Percentiles rank a stretch among this genome's conserved stretches.
These are phyloP conservation scores for Ageneiosus marmoratus DNA, from an alignment of 2,113 vertebrate genomes.

Conservation along the genomic window DNA sequence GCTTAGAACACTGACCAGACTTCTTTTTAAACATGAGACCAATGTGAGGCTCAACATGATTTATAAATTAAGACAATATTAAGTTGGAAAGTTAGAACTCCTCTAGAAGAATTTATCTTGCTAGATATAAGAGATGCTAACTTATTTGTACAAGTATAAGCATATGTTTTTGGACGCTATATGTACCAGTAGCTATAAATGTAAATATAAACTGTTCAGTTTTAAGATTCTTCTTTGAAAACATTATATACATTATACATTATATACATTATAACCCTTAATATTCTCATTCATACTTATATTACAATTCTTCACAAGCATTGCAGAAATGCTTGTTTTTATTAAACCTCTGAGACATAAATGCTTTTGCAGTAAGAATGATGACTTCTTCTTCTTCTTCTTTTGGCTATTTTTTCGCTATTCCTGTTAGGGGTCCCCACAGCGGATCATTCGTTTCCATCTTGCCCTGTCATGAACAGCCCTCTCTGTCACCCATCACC, in stretches of 20 bases:
- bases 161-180: neutral
- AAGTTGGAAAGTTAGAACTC: neutral
- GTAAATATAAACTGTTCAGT: neutral
- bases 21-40: constrained; percentile 28
- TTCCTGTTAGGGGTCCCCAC: no score
- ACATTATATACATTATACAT: no score
- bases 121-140: neutral
- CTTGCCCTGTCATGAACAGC: no score
- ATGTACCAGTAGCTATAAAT: neutral
- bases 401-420: no score
- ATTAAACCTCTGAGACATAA: neutral
- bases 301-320: neutral
- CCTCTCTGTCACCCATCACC: no score
- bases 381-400: no score
- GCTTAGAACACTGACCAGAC: constrained; percentile 29
- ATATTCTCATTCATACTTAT: neutral
- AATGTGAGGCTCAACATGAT: neutral
- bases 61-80: neutral
- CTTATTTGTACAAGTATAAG: neutral
- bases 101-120: neutral
- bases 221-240: neutral
- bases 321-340: neutral
- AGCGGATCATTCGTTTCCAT: no score
- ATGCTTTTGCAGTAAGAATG: neutral
- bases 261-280: no score